Evolutionary conservation across 2,113 vertebrate species (phyloP), one percentile per base, ranked within the genome.

Genomic region (Urocitellus parryii): DNA sequence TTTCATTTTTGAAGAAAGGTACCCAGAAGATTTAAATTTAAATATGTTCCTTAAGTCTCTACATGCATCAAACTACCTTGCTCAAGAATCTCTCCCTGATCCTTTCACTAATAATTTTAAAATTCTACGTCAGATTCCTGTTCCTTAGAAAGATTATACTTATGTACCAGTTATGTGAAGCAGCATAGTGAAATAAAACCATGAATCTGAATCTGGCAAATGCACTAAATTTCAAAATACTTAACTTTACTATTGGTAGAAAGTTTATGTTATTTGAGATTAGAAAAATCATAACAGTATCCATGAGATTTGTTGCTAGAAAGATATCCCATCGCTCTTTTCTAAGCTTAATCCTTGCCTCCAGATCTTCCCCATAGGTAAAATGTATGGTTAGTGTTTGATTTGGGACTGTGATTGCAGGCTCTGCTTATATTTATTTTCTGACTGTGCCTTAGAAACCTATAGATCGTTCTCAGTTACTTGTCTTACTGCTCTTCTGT

Each of bases 41-140:
- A 37, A 56, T n/a, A 13, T 13, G 18, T 58, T 61, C 14, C 22
- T 18, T 39, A 42, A 16, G 2, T 20, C 6, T 65, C 29, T 1
- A 16, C 24, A 70, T 29, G 8, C 32, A 24, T 8, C 3, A 2
- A 42, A 1, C 18, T 9, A 32, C 17, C 4, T 16, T 2, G 6
- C 24, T 18, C 16, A 4, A 53, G 51, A 32, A 13, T 37, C 76
- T 65, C n/a, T 73, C 8, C 18, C 2, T 20, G 4, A 53, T 25
- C 3, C 25, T 34, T 39, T 73, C 45, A 14, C 0, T 2, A 34
- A 29, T 51, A 42, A 67, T 37, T 45, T 51, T 29, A 37, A n/a
- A 74, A 8, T 27, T 74, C 34, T 29, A 1, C 29, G 70, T 14
- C 24, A 39, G 53, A 58, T 61, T 63, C 34, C 18, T 34, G 8